A percentile compares a stretch with the other conserved stretches of the same genome.
Conservation (phyloP, 1,140 invertebrate species). For the Phenacoccus solenopsis region DNA sequence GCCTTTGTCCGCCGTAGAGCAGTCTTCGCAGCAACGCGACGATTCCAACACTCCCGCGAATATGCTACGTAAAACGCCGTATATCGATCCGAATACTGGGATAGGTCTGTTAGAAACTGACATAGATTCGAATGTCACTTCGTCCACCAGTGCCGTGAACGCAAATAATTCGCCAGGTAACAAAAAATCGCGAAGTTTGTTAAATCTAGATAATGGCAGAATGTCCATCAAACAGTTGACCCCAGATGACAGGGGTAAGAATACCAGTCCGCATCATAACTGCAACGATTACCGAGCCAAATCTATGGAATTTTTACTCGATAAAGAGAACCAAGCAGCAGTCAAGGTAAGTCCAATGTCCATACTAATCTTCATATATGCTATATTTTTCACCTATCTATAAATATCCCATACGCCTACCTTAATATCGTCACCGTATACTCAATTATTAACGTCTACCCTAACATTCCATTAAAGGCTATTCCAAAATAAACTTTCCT, state of each 20-base stretch:
- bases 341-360: conserved; percentile 46
- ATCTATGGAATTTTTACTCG: conserved; percentile 85
- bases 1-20: conserved; percentile 23
- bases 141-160: conserved; percentile 21
- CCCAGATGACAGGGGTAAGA: background rate
- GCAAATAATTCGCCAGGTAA: conserved; percentile 23
- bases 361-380: no score
- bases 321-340: conserved; percentile 70
- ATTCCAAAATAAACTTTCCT: no score
- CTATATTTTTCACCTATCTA: no score
- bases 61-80: conserved; percentile 4
- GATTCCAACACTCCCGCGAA: background rate
- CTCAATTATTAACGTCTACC: no score
- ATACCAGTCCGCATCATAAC: conserved; percentile 23
- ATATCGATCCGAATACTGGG: conserved; percentile 25
- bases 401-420: no score
- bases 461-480: no score
- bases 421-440: no score
- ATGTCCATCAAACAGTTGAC: conserved; percentile 23
- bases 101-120: conserved; percentile 58
- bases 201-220: conserved; percentile 53
- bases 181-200: conserved; percentile 55
- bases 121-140: conserved; percentile 54
- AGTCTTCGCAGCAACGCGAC: background rate
- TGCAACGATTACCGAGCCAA: conserved; percentile 48